Conservation (phyloP, 2,888 invertebrate species). For the Eutolmus rufibarbis region DNA sequence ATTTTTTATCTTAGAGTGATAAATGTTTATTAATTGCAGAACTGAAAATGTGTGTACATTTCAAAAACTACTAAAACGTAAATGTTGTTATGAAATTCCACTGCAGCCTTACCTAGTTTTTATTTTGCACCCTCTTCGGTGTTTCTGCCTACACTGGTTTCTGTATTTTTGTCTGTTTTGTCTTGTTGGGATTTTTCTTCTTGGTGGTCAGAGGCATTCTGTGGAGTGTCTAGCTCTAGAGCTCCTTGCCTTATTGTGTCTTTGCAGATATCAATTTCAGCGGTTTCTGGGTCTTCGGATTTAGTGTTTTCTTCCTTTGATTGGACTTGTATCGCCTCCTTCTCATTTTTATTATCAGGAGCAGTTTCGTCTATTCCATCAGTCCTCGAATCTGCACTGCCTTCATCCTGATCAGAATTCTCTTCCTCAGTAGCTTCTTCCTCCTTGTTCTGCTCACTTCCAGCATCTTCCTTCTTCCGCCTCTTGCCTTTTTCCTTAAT, state of each 20-base stretch:
- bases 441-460: not conserved
- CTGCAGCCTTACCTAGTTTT: not conserved
- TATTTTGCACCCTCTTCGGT: not conserved
- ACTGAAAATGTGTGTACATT: not conserved
- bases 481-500: slow-evolving; percentile 52
- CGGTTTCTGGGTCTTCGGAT: not conserved
- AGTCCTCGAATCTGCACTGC: not conserved
- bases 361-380: not conserved
- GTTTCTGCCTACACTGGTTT: too few species aligned
- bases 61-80: not conserved
- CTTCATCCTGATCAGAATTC: not conserved
- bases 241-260: not conserved
- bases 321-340: not conserved
- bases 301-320: not conserved
- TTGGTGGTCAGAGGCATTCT: not conserved
- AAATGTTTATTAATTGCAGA: not conserved
- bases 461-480: slow-evolving; percentile 47
- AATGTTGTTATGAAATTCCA: not conserved
- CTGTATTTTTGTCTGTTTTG: not conserved
- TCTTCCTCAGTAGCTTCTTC: not conserved
- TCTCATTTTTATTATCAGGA: not conserved
- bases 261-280: not conserved
- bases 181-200: not conserved
- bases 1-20: not conserved
- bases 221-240: not conserved